Evolutionary conservation across 2,797 vertebrate genomes (phyloP), one percentile per base, ranked within the genome.

Genomic region (Gymnoscopelus microlampas): DNA sequence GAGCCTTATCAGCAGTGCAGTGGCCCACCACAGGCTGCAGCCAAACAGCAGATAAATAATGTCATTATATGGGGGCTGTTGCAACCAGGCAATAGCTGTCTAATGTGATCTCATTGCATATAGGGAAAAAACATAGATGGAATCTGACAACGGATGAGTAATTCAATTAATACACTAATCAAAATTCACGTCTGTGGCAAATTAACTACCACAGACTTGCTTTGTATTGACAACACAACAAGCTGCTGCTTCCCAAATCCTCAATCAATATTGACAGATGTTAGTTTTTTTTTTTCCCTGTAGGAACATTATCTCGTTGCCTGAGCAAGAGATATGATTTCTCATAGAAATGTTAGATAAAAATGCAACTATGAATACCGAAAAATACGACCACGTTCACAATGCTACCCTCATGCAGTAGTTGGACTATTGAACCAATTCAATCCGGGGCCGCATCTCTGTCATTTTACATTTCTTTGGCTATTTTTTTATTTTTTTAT

Each of bases 31-130:
- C 39, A 44, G 39, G 39, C 39, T 44, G 39, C 39, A 44, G 39
- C 39, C 39, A 7, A 2, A 44, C 39, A 44, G 39, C 8, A 19
- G 9, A 44, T 8, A 44, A 10, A 44, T 76, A 82, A 84, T 79
- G 66, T 81, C 70, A 84, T 88, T 83, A 80, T 70, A 56, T 67
- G 74, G 68, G 19, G 54, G 75, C 66, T 55, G 75, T 66, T 55
- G 78, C 73, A 68, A 66, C 63, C 39, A 67, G 74, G 61, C 60
- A 65, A 60, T 59, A 62, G 50, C 59, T 78, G 68, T 66, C 66
- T 80, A 74, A 73, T 77, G 53, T 56, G 76, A 68, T 72, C 76
- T 82, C 75, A 87, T 84, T 76, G 75, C 72, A 77, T 61, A 66
- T 51, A 78, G 54, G 66, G 66, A 70, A 76, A 76, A 80, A 50